These are phyloP conservation scores for Bos taurus DNA, from an alignment of 2,113 vertebrate species.

Conservation along the genomic window ARS-UCD2.0 NC_037338.1:47588501-47589000, in stretches of 20 bases:
- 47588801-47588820: background rate
- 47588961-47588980: constrained; percentile 1
- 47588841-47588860: background rate
- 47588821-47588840: background rate
- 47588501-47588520: background rate
- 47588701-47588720: background rate
- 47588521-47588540: background rate
- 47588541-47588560: background rate
- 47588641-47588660: background rate
- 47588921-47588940: constrained; percentile 1
- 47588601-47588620: background rate
- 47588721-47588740: background rate
- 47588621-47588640: background rate
- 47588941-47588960: constrained; percentile 14
- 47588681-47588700: background rate
- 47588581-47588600: background rate
- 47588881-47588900: background rate
- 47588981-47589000: constrained; percentile 8
- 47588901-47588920: background rate
- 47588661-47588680: background rate
- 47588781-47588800: background rate
- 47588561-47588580: background rate
- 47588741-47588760: background rate
- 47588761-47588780: background rate
- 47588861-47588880: background rate